A percentile compares a stretch with the other conserved stretches of the same genome.
These are phyloP conservation scores for Coregonus clupeaformis DNA, from an alignment of 2,113 vertebrate genomes.

Conservation along the genomic window DNA sequence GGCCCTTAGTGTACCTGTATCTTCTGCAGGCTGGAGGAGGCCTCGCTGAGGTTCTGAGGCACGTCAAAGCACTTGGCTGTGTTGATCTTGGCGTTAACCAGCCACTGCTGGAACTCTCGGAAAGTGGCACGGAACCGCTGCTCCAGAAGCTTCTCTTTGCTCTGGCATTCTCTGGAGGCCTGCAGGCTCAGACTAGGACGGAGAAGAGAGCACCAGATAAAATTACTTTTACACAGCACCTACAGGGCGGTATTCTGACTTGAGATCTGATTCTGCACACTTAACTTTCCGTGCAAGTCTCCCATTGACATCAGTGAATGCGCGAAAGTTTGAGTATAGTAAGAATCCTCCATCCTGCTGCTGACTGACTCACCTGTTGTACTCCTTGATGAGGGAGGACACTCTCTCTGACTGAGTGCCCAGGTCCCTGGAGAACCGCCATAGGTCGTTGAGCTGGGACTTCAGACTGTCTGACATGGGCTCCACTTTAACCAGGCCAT, in stretches of 20 bases:
- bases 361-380: conserved; percentile 81
- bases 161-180: conserved; percentile 88
- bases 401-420: conserved; percentile 85
- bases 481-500: conserved; percentile 84
- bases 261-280: no score
- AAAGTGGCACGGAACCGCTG: conserved; percentile 83
- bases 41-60: conserved; percentile 86
- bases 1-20: conserved; percentile 80
- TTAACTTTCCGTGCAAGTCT: not conserved
- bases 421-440: conserved; percentile 91
- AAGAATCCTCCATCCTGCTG: not conserved
- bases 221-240: no score
- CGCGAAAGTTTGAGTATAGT: no score
- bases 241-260: no score
- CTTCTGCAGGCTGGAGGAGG: conserved; percentile 83
- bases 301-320: not conserved
- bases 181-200: conserved; percentile 85
- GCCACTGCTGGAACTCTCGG: conserved; percentile 95
- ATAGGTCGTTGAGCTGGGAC: conserved; percentile 90
- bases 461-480: conserved; percentile 85
- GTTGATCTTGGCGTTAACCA: conserved; percentile 89
- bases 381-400: conserved; percentile 90
- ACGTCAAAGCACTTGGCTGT: conserved; percentile 93
- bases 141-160: conserved; percentile 89
- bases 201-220: conserved; percentile 1